Conservation (phyloP, 35 echinoderm and acorn worm genomes). For the Antedon bifida region DNA sequence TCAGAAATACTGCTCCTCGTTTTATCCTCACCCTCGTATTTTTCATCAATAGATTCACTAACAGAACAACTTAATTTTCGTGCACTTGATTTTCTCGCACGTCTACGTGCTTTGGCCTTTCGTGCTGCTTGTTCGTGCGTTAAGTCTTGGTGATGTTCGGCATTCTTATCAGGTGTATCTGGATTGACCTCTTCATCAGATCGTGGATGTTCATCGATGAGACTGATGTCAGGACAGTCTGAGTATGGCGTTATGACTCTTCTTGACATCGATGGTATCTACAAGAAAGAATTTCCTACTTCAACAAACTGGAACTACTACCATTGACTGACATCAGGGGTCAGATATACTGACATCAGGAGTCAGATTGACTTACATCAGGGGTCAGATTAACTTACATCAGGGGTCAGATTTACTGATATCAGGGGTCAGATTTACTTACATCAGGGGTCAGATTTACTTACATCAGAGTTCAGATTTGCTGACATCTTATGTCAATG, state of each 20-base stretch:
- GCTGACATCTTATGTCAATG: no score
- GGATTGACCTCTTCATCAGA: slow-evolving; percentile 6
- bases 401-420: no score
- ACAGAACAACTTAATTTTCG: neutral
- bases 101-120: neutral
- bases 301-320: no score
- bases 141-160: neutral
- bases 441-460: no score
- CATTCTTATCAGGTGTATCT: neutral
- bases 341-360: no score
- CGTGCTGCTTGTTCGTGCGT: neutral
- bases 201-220: slow-evolving; percentile 18
- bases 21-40: neutral
- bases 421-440: no score
- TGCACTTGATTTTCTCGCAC: neutral
- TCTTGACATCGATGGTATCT: slow-evolving; percentile 39
- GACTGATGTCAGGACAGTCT: slow-evolving; percentile 24
- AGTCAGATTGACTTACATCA: no score
- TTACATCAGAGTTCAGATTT: no score
- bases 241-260: slow-evolving; percentile 39
- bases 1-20: neutral
- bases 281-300: neutral
- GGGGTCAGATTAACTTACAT: no score
- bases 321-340: neutral
- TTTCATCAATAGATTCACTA: neutral